Conservation (phyloP, 2,888 invertebrate species). For the Zeuzera pyrina region DNA sequence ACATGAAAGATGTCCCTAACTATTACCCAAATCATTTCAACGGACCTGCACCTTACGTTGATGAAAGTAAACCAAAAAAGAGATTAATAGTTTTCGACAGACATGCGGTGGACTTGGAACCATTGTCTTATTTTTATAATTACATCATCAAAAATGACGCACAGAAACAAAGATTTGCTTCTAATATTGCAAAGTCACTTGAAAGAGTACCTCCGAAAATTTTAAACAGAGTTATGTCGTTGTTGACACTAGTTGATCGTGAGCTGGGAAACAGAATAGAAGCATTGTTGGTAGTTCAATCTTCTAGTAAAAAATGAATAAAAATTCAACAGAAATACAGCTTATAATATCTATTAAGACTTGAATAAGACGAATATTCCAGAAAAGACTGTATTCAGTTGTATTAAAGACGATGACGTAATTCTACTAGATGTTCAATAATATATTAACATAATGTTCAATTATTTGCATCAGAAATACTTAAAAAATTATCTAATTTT, state of each 20-base stretch:
- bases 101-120: slow-evolving; percentile 48
- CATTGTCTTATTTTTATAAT: slow-evolving; percentile 81
- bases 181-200: background rate
- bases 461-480: too few species aligned
- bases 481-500: too few species aligned
- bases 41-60: slow-evolving; percentile 81
- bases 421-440: too few species aligned
- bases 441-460: too few species aligned
- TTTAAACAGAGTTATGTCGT: background rate
- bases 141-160: slow-evolving; percentile 25
- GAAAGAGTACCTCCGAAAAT: background rate
- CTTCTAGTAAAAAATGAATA: too few species aligned
- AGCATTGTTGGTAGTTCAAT: too few species aligned
- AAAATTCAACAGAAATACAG: too few species aligned
- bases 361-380: too few species aligned
- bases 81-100: slow-evolving; percentile 25
- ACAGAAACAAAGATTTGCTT: slow-evolving; percentile 2
- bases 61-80: slow-evolving; percentile 33
- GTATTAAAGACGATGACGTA: too few species aligned
- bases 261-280: slow-evolving; percentile 3
- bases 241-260: background rate
- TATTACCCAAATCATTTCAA: slow-evolving; percentile 95
- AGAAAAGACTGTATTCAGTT: too few species aligned
- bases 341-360: too few species aligned
- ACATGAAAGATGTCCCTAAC: slow-evolving; percentile 90